Evolutionary conservation across 2,888 invertebrate species (phyloP).

Genomic region (Petrolisthes cinctipes): DNA sequence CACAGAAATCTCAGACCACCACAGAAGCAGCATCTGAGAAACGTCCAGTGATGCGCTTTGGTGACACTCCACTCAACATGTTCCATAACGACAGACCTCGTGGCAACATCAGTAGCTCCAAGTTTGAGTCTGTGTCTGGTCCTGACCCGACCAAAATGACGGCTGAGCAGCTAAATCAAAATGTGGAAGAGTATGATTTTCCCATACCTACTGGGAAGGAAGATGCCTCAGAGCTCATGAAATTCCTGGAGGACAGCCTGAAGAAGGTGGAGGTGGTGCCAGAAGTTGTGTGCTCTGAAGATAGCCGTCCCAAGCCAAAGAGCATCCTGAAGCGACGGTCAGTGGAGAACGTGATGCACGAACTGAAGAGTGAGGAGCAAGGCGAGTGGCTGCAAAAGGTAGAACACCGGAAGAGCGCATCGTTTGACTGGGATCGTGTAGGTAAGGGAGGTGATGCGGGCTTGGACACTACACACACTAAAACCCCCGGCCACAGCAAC

Average conservation of each 20-base stretch:
- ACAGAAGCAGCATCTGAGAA: conserved; percentile 24
- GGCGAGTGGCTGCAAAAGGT: conserved; percentile 51
- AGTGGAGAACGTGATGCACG: conserved; percentile 56
- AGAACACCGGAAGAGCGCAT: conserved; percentile 56
- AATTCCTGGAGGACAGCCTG: conserved; percentile 60
- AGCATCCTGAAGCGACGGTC: conserved; percentile 64
- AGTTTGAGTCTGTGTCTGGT: conserved; percentile 64
- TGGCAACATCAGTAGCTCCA: conserved; percentile 55
- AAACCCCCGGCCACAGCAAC: conserved; percentile 23
- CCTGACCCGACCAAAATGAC: conserved; percentile 65
- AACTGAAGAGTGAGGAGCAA: conserved; percentile 53
- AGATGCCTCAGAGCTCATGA: conserved; percentile 60
- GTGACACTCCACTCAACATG: conserved; percentile 61
- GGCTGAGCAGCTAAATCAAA: conserved; percentile 64
- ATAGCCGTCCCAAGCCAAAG: conserved; percentile 56
- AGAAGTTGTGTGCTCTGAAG: conserved; percentile 56
- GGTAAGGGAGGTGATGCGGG: conserved; percentile 55
- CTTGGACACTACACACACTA: conserved; percentile 38
- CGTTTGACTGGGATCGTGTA: conserved; percentile 60
- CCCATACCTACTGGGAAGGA: conserved; percentile 65
- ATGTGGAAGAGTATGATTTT: conserved; percentile 65
- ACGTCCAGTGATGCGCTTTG: conserved; percentile 60
- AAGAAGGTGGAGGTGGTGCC: conserved; percentile 58
- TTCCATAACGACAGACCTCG: conserved; percentile 33
- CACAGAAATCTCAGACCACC: conserved; percentile 24